phyloP scores from a whole-genome alignment of 2,797 vertebrate genomes.

The Acanthurus tractus region DNA sequence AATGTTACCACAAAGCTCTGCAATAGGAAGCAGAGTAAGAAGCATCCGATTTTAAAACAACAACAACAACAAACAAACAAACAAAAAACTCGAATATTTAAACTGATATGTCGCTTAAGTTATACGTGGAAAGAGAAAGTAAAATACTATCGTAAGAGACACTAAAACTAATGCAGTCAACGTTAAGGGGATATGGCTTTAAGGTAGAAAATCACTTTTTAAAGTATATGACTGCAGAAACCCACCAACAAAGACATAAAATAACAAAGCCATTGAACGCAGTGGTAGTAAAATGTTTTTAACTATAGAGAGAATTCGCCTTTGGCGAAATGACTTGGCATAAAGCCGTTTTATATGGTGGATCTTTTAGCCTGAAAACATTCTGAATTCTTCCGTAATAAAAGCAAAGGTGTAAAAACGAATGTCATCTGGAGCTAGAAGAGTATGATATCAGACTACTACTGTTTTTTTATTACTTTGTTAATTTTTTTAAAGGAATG shows the following conservation, averaged over 20 bases:
- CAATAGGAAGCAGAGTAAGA: not conserved
- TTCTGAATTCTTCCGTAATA: conserved; percentile 28
- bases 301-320: conserved; percentile 52
- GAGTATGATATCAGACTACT: not conserved
- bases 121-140: not conserved
- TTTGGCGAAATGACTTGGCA: conserved; percentile 55
- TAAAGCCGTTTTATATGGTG: conserved; percentile 49
- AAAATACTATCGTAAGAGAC: not conserved
- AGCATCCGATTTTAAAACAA: not conserved
- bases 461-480: not conserved
- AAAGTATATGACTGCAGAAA: conserved; percentile 35
- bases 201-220: conserved; percentile 49
- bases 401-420: conserved; percentile 43
- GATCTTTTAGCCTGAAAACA: conserved; percentile 50
- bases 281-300: conserved; percentile 56
- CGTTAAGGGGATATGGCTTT: not conserved
- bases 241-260: conserved; percentile 50
- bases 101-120: not conserved
- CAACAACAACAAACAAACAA: not conserved
- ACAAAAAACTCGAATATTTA: not conserved
- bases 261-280: conserved; percentile 48
- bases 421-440: conserved; percentile 11
- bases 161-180: not conserved
- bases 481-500: not conserved
- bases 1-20: conserved; percentile 24